phyloP scores from a whole-genome alignment of 2,113 vertebrate genomes.

The Pithys albifrons region DNA sequence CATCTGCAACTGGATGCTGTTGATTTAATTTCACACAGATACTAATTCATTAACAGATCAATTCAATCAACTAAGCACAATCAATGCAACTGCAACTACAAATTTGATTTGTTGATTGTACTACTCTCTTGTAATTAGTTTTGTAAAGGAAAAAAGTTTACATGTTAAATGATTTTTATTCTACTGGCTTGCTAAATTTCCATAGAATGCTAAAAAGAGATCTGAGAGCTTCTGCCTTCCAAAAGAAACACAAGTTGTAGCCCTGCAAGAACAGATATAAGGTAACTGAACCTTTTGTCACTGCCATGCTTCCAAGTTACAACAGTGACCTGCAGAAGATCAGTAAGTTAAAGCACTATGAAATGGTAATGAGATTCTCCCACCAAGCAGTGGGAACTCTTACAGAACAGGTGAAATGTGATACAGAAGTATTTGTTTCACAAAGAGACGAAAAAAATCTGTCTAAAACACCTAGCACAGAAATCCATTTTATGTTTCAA shows the following conservation, averaged over 20 bases:
- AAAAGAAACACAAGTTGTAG: not conserved
- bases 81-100: conserved; percentile 15
- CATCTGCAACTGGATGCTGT: not conserved
- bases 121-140: conserved; percentile 31
- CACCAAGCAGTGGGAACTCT: not conserved
- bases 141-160: conserved; percentile 19
- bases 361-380: not conserved
- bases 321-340: not conserved
- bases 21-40: conserved; percentile 41
- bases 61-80: conserved; percentile 42
- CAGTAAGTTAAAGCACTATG: not conserved
- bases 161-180: not conserved
- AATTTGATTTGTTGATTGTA: conserved; percentile 52
- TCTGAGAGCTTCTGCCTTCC: not conserved
- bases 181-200: not conserved
- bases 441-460: not conserved
- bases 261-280: not conserved
- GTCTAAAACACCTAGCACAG: not conserved
- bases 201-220: not conserved
- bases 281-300: not conserved
- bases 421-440: not conserved
- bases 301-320: not conserved
- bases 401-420: not conserved
- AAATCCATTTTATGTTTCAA: not conserved
- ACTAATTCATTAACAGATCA: conserved; percentile 42